Evolutionary conservation across 2,888 invertebrate species (phyloP).

Genomic region (Salticus scenicus): DNA sequence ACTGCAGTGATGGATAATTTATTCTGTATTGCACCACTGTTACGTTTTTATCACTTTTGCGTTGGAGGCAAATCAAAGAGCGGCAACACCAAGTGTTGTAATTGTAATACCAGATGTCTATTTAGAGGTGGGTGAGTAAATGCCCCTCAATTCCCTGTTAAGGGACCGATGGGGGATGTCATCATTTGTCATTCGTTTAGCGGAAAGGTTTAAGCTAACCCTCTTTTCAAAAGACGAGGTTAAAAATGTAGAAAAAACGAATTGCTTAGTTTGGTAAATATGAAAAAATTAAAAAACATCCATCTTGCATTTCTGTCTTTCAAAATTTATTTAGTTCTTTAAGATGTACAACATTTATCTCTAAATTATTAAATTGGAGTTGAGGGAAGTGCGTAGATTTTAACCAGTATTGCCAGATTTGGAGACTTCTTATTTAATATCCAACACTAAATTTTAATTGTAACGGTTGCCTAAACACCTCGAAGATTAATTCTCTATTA

Average conservation of each 20-base stretch:
- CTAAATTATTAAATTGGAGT: too few relatives aligned
- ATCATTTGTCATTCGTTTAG: slow-evolving; percentile 62
- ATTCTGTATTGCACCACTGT: background rate
- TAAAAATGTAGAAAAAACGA: slow-evolving; percentile 33
- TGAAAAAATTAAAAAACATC: background rate
- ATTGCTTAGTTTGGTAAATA: slow-evolving; percentile 26
- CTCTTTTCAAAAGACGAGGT: slow-evolving; percentile 30
- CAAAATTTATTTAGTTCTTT: too few relatives aligned
- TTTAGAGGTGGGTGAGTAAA: slow-evolving; percentile 33
- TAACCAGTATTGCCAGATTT: too few relatives aligned
- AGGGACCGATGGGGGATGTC: slow-evolving; percentile 49
- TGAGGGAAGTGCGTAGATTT: too few relatives aligned
- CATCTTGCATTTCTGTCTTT: too few relatives aligned
- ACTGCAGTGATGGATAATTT: background rate
- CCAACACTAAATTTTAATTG: too few relatives aligned
- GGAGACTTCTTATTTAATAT: too few relatives aligned
- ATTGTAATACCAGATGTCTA: slow-evolving; percentile 67
- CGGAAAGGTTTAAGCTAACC: slow-evolving; percentile 14
- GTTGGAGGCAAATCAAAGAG: too few relatives aligned
- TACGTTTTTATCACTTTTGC: background rate
- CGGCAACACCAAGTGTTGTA: slow-evolving; percentile 20
- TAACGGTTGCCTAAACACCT: too few relatives aligned
- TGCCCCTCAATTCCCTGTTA: background rate
- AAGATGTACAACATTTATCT: too few relatives aligned
- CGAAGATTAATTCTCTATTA: too few relatives aligned